A percentile compares a stretch with the other conserved stretches of the same genome.
phyloP scores from a whole-genome alignment of 1,140 invertebrate genomes.

The Paralvinella palmiformis region DNA sequence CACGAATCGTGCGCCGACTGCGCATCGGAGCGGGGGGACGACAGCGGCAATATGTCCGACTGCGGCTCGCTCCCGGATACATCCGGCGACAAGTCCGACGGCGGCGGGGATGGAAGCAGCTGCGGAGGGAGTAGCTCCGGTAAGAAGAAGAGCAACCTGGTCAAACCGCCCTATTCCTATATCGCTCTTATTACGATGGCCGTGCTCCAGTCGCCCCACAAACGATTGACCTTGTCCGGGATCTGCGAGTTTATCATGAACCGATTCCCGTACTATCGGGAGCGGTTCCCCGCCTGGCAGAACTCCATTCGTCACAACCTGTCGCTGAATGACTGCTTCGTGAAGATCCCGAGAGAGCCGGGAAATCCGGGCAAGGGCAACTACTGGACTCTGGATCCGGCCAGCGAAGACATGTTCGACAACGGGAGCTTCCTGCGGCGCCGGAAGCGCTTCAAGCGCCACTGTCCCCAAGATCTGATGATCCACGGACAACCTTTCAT shows the following conservation, averaged over 20 bases:
- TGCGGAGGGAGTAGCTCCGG: neutral
- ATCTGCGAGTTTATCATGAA: constrained; percentile 99
- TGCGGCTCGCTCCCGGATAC: neutral
- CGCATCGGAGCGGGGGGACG: neutral
- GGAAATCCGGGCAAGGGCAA: constrained; percentile 94
- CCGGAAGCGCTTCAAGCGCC: constrained; percentile 68
- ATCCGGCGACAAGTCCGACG: neutral
- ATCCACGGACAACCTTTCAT: neutral
- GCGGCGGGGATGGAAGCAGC: neutral
- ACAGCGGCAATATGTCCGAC: neutral
- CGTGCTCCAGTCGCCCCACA: constrained; percentile 92
- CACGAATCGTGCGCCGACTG: neutral
- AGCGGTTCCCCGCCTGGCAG: constrained; percentile 52
- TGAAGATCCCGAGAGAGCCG: constrained; percentile 95
- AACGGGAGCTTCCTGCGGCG: constrained; percentile 94
- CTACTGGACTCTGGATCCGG: constrained; percentile 96
- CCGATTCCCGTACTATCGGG: constrained; percentile 66
- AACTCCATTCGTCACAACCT: constrained; percentile 97
- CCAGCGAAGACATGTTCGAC: constrained; percentile 98
- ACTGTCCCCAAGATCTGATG: neutral
- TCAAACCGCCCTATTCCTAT: constrained; percentile 96
- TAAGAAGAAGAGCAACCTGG: constrained; percentile 41
- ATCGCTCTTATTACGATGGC: constrained; percentile 98
- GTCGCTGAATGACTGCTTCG: constrained; percentile 96
- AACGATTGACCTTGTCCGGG: constrained; percentile 90